Conservation (phyloP, 2,113 vertebrate species). For the Oncorhynchus gorbuscha region DNA sequence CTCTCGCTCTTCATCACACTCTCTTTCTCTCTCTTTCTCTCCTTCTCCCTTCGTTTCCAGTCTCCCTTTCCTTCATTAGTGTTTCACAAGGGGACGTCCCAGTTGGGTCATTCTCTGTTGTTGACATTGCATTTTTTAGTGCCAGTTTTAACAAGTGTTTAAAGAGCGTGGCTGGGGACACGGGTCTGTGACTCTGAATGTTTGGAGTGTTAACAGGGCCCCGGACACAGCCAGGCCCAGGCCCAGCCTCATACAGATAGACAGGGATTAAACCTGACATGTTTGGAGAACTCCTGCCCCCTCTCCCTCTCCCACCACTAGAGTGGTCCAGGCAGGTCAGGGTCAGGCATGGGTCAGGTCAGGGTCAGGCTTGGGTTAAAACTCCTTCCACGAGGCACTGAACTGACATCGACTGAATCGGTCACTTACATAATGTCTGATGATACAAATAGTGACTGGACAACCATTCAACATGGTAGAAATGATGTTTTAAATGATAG, state of each 20-base stretch:
- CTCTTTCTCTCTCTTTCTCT: slow-evolving; percentile 30
- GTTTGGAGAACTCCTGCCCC: slow-evolving; percentile 55
- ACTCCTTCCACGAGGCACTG: not conserved
- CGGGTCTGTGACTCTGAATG: slow-evolving; percentile 71
- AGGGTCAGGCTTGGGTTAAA: slow-evolving; percentile 26
- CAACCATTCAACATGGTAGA: not conserved
- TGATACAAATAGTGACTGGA: not conserved
- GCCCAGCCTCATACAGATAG: slow-evolving; percentile 33
- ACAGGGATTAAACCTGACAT: slow-evolving; percentile 60
- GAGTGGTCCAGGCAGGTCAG: slow-evolving; percentile 29
- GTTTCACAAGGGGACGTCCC: slow-evolving; percentile 57
- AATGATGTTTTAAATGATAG: not conserved
- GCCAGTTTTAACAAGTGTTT: slow-evolving; percentile 76
- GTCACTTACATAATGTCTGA: not conserved
- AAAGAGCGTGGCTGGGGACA: slow-evolving; percentile 70
- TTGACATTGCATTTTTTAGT: slow-evolving; percentile 72
- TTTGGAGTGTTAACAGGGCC: slow-evolving; percentile 72
- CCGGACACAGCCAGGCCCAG: slow-evolving; percentile 36
- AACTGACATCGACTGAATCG: not conserved
- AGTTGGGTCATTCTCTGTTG: slow-evolving; percentile 67
- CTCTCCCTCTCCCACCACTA: slow-evolving; percentile 41
- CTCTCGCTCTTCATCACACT: not conserved
- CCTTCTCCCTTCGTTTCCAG: not conserved
- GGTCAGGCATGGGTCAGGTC: slow-evolving; percentile 13
- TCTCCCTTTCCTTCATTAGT: slow-evolving; percentile 30